Evolutionary conservation across 2,888 invertebrate genomes (phyloP), one percentile per base, ranked within the genome.

Genomic region (Polyommatus iphigenia): DNA sequence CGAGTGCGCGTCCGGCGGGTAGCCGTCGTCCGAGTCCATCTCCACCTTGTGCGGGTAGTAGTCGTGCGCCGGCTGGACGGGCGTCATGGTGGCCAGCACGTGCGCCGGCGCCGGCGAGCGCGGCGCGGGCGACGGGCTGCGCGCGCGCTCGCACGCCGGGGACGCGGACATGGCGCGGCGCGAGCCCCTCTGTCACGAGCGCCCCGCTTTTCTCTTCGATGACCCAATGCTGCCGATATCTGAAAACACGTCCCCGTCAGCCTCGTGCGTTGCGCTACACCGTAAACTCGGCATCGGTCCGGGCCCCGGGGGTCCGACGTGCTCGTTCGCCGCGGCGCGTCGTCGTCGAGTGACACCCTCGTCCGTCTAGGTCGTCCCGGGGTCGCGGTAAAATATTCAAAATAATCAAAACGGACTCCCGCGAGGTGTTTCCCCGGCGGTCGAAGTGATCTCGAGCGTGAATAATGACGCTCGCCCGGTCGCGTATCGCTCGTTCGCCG

Each of bases 41-140:
- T 96, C 96, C 79, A 95, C 95, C 84, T 96, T 94, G 86, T 94
- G 94, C 78, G 93, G 93, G 85, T 94, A 94, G 85, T 94, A 95
- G 85, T 97, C 97, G 84, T 97, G 95, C 59, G 97, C 97, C n/a
- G 97, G 97, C 84, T 92, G 93, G 82, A 97, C 97, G 79, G 97
- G 97, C 80, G 97, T 97, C 97, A 98, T 98, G 85, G 97, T 97
- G 82, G 97, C 97, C 83, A 98, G 94, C 91, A 97, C 96, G 81
- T 96, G 84, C 95, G 96, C 91, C 93, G 96, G 88, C 95, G 96
- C 96, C 91, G 96, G 96, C 72, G 96, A 95, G 83, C 95, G 95
- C 82, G 95, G 93, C 79, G 95, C 89, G 81, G 95, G 95, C 77
- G 92, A 92, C 87, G 87, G 91, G 89, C 82, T 91, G 88, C 87